phyloP scores from a whole-genome alignment of 2,797 vertebrate genomes.

The Gobio occitaniae region DNA sequence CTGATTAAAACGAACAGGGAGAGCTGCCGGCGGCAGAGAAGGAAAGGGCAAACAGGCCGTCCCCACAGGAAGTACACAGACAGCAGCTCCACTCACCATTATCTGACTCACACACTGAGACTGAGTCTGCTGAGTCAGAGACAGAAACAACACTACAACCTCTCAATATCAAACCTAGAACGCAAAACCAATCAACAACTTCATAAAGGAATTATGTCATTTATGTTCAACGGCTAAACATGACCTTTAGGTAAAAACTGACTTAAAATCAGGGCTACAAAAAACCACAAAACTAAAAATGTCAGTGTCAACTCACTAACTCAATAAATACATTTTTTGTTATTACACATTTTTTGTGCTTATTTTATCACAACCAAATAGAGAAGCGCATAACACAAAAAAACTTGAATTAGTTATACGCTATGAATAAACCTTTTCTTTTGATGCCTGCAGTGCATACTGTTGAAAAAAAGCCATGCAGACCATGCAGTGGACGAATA shows the following conservation, averaged over 20 bases:
- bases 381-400: neutral
- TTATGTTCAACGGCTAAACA: neutral
- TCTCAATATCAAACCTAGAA: constrained; percentile 25
- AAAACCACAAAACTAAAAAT: no score
- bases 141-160: constrained; percentile 20
- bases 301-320: no score
- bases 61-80: constrained; percentile 65
- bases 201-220: constrained; percentile 11
- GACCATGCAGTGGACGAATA: constrained; percentile 7
- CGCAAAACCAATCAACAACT: constrained; percentile 16
- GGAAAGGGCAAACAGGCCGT: constrained; percentile 70
- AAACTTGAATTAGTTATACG: neutral
- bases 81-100: constrained; percentile 49
- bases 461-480: neutral
- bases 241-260: no score
- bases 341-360: neutral
- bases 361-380: neutral
- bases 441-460: neutral
- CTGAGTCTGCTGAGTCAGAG: constrained; percentile 50
- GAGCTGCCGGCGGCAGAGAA: constrained; percentile 63
- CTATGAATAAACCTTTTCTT: neutral
- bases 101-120: constrained; percentile 38
- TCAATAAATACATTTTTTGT: no score
- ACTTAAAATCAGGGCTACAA: no score
- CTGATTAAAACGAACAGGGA: constrained; percentile 79